A percentile compares a stretch with the other conserved stretches of the same genome.
These are phyloP conservation scores for Macrostomum cliftonense DNA, from an alignment of 2,888 invertebrate genomes.

Conservation along the genomic window DNA sequence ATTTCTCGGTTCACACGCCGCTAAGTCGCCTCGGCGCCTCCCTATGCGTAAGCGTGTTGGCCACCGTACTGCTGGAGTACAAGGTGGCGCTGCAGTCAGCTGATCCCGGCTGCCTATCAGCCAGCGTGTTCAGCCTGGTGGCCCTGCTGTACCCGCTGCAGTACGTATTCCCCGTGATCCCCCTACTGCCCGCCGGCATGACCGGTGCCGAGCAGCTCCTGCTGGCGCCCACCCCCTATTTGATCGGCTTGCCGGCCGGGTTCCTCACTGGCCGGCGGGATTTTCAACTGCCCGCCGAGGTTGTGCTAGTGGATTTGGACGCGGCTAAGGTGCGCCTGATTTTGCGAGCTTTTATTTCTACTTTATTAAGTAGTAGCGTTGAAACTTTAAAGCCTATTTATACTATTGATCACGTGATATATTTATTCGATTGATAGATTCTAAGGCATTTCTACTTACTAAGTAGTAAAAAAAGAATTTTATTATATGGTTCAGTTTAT, in stretches of 20 bases:
- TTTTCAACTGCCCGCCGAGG: slow-evolving; percentile 77
- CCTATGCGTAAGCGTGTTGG: slow-evolving; percentile 81
- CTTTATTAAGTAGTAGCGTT: too few species aligned
- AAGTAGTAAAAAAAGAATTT: too few species aligned
- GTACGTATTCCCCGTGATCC: slow-evolving; percentile 99
- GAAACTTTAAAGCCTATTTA: too few species aligned
- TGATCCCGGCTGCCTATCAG: slow-evolving; percentile 94
- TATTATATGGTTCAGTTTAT: too few species aligned
- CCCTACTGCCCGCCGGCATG: slow-evolving; percentile 91
- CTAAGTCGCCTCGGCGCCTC: slow-evolving; percentile 90
- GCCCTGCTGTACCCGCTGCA: slow-evolving; percentile 95
- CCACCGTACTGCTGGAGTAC: slow-evolving; percentile 82
- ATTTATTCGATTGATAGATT: too few species aligned
- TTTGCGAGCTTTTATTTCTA: too few species aligned
- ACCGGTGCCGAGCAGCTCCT: slow-evolving; percentile 88
- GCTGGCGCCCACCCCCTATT: slow-evolving; percentile 89
- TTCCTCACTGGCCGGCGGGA: slow-evolving; percentile 86
- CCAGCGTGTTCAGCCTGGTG: slow-evolving; percentile 98
- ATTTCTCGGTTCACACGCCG: slow-evolving; percentile 92
- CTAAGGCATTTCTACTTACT: too few species aligned
- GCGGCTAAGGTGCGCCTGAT: slow-evolving; percentile 61
- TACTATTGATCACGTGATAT: too few species aligned
- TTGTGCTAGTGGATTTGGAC: slow-evolving; percentile 93
- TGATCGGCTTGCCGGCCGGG: slow-evolving; percentile 92
- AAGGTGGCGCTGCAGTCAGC: slow-evolving; percentile 83